Percentiles rank a stretch among this genome's conserved stretches.
These are phyloP conservation scores for Andrena cerasifolii DNA, from an alignment of 1,140 invertebrate genomes.

Conservation along the genomic window DNA sequence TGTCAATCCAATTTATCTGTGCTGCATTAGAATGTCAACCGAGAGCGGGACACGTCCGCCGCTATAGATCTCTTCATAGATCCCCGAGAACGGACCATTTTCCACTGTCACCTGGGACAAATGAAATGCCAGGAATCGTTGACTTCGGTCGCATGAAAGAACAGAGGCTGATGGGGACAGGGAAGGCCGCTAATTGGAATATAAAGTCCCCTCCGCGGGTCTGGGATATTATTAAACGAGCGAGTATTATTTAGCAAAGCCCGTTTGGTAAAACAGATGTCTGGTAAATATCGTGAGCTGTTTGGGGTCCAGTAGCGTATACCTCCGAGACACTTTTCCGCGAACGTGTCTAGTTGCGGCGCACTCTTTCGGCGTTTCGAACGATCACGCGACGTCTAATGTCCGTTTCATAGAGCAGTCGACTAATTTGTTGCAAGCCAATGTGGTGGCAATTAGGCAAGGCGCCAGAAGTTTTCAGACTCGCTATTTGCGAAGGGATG, in stretches of 20 bases:
- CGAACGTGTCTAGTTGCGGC: too few relatives aligned
- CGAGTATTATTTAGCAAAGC: neutral
- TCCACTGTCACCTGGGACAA: constrained; percentile 23
- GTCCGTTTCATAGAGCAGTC: neutral
- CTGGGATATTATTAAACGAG: neutral
- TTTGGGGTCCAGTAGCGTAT: too few relatives aligned
- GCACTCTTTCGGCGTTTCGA: neutral
- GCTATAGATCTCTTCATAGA: constrained; percentile 63
- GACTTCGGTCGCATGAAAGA: neutral
- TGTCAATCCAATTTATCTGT: constrained; percentile 69
- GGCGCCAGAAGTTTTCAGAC: neutral
- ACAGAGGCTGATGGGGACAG: neutral
- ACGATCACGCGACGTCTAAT: neutral
- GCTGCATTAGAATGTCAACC: constrained; percentile 67
- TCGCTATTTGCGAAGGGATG: neutral
- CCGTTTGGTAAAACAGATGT: neutral
- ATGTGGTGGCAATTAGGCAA: constrained; percentile 20
- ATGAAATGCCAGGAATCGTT: constrained; percentile 27
- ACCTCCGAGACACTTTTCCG: too few relatives aligned
- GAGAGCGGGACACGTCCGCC: constrained; percentile 39
- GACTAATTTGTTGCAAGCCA: neutral
- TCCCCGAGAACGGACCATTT: constrained; percentile 57
- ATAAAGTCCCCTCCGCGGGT: neutral
- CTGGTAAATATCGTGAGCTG: too few relatives aligned
- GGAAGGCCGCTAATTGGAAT: constrained; percentile 11